Evolutionary conservation across 2,888 invertebrate genomes (phyloP).

Genomic region (Octodonta nipae): DNA sequence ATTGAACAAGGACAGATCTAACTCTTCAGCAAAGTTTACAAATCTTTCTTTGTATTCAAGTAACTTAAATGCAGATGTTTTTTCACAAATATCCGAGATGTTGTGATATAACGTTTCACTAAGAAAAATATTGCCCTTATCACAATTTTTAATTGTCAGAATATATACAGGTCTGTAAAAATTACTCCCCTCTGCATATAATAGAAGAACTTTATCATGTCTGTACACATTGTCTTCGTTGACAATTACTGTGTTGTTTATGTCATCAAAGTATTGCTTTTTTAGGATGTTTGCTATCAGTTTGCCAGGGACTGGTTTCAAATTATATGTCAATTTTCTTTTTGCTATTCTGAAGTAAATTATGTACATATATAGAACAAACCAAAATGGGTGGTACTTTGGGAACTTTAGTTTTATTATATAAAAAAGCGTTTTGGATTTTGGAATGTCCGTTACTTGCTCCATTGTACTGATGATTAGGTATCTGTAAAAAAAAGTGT

Average conservation of each 20-base stretch:
- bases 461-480: no score
- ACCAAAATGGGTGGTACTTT: conserved; percentile 25
- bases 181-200: conserved; percentile 11
- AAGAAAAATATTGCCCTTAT: conserved; percentile 11
- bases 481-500: no score
- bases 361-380: conserved; percentile 28
- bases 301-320: conserved; percentile 17
- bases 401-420: conserved; percentile 17
- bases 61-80: conserved; percentile 10
- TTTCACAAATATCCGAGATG: conserved; percentile 7
- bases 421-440: no score
- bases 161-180: conserved; percentile 14
- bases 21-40: conserved; percentile 25
- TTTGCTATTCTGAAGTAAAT: conserved; percentile 24
- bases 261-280: conserved; percentile 17
- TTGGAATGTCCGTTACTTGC: no score
- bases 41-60: conserved; percentile 7
- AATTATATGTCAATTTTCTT: conserved; percentile 17
- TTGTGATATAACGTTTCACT: conserved; percentile 15
- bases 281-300: conserved; percentile 12
- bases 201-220: conserved; percentile 15
- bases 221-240: conserved; percentile 17
- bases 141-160: conserved; percentile 8
- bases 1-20: conserved; percentile 28
- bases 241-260: conserved; percentile 24